A percentile compares a stretch with the other conserved stretches of the same genome.
phyloP scores from a whole-genome alignment of 2,888 invertebrate species.

The Mamestra brassicae region DNA sequence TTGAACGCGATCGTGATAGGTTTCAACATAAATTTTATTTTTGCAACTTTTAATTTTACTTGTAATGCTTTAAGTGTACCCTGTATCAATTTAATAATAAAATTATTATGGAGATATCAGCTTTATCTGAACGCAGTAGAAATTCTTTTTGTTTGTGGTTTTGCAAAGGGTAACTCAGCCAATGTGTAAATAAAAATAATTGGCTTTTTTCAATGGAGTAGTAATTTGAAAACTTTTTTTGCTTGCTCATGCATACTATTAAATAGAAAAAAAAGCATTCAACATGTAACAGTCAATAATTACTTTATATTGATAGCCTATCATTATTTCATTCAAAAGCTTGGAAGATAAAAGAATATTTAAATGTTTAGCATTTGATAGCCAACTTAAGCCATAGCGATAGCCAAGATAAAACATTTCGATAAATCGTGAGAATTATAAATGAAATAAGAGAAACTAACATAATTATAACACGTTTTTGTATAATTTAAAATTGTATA shows the following conservation, averaged over 20 bases:
- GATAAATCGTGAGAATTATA: slow-evolving; percentile 12
- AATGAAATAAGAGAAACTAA: slow-evolving; percentile 32
- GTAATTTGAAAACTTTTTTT: slow-evolving; percentile 30
- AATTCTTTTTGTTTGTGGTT: not conserved
- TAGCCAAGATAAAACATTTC: not conserved
- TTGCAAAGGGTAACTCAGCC: slow-evolving; percentile 21
- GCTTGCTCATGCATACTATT: slow-evolving; percentile 28
- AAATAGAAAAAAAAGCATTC: slow-evolving; percentile 18
- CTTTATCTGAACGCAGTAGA: slow-evolving; percentile 8
- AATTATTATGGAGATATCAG: slow-evolving; percentile 8
- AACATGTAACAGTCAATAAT: slow-evolving; percentile 1
- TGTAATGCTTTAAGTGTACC: slow-evolving; percentile 46
- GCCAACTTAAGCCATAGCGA: not conserved
- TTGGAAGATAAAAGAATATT: slow-evolving; percentile 6
- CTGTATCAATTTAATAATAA: slow-evolving; percentile 8
- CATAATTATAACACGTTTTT: slow-evolving; percentile 6
- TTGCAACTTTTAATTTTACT: slow-evolving; percentile 59
- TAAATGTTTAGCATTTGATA: slow-evolving; percentile 4
- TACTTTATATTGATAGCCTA: slow-evolving; percentile 22
- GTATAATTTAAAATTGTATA: too few species aligned
- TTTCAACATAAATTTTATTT: slow-evolving; percentile 56
- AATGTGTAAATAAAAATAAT: slow-evolving; percentile 42
- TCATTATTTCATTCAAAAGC: slow-evolving; percentile 19
- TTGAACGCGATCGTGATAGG: slow-evolving; percentile 59
- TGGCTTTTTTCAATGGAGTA: slow-evolving; percentile 32